Conservation (phyloP, 2,113 vertebrate species). For the Oncorhynchus nerka region DNA sequence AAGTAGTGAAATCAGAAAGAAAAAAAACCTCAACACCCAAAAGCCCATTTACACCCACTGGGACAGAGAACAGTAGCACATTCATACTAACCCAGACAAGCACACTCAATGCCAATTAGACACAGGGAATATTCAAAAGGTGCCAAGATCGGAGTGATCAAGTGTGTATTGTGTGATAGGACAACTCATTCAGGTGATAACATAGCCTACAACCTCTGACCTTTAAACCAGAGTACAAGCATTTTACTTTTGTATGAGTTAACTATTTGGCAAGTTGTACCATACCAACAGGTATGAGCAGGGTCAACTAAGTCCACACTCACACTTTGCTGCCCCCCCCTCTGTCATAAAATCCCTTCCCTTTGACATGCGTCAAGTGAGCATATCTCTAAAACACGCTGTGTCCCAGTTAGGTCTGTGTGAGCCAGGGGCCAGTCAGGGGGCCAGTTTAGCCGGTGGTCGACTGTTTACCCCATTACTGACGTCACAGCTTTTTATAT, state of each 20-base stretch:
- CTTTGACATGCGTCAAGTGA: slow-evolving; percentile 42
- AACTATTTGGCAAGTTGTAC: slow-evolving; percentile 29
- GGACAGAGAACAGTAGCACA: slow-evolving; percentile 46
- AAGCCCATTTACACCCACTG: slow-evolving; percentile 63
- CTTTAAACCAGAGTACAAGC: slow-evolving; percentile 12
- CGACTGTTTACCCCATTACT: slow-evolving; percentile 29
- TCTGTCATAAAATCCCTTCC: slow-evolving; percentile 38
- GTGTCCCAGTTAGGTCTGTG: slow-evolving; percentile 31
- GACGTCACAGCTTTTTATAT: slow-evolving; percentile 27
- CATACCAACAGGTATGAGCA: slow-evolving; percentile 29
- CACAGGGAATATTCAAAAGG: slow-evolving; percentile 39
- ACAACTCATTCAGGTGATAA: slow-evolving; percentile 19
- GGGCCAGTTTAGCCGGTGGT: slow-evolving; percentile 40
- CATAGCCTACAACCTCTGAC: slow-evolving; percentile 5
- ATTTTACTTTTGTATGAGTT: slow-evolving; percentile 27
- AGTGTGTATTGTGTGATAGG: slow-evolving; percentile 37
- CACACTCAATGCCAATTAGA: slow-evolving; percentile 51
- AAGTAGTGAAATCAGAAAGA: slow-evolving; percentile 36
- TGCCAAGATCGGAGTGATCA: slow-evolving; percentile 40
- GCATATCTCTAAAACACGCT: slow-evolving; percentile 31
- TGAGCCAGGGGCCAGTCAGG: slow-evolving; percentile 18
- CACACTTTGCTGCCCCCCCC: slow-evolving; percentile 21
- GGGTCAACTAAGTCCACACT: not conserved
- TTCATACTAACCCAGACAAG: slow-evolving; percentile 41
- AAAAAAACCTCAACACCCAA: slow-evolving; percentile 34